phyloP scores from a whole-genome alignment of 2,888 invertebrate species.

The Cantharis lateralis region DNA sequence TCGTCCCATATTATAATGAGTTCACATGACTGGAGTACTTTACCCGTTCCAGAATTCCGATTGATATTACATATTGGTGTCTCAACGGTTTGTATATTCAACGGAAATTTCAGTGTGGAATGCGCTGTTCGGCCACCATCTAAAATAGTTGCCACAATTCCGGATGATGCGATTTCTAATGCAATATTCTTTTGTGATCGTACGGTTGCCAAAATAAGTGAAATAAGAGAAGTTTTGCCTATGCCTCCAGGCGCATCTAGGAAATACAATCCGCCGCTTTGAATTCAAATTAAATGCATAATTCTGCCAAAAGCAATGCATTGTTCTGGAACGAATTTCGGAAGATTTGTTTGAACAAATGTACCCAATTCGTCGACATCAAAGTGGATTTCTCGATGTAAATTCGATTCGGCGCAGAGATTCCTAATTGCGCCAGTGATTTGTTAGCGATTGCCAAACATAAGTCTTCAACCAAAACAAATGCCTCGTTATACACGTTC shows the following conservation, averaged over 20 bases:
- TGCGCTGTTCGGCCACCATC: constrained; percentile 45
- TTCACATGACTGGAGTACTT: constrained; percentile 32
- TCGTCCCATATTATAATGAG: constrained; percentile 33
- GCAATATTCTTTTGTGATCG: constrained; percentile 27
- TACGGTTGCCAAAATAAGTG: constrained; percentile 44
- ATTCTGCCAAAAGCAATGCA: background rate
- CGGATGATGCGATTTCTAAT: constrained; percentile 51
- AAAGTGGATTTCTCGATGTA: background rate
- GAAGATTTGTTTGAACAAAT: too few relatives aligned
- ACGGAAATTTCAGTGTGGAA: constrained; percentile 44
- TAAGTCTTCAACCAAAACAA: background rate
- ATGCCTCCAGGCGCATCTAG: constrained; percentile 44
- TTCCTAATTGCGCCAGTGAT: background rate
- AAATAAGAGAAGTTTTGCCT: constrained; percentile 51
- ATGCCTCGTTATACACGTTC: background rate
- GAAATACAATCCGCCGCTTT: constrained; percentile 10
- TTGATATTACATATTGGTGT: constrained; percentile 43
- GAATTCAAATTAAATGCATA: background rate
- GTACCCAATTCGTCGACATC: background rate
- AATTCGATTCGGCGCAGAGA: background rate
- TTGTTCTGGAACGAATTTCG: background rate
- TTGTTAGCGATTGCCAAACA: too few relatives aligned
- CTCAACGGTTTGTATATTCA: constrained; percentile 38
- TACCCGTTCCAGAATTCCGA: constrained; percentile 21
- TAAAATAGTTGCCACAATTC: constrained; percentile 53